Conservation (phyloP, 1,140 invertebrate species). For the Listronotus bonariensis region DNA sequence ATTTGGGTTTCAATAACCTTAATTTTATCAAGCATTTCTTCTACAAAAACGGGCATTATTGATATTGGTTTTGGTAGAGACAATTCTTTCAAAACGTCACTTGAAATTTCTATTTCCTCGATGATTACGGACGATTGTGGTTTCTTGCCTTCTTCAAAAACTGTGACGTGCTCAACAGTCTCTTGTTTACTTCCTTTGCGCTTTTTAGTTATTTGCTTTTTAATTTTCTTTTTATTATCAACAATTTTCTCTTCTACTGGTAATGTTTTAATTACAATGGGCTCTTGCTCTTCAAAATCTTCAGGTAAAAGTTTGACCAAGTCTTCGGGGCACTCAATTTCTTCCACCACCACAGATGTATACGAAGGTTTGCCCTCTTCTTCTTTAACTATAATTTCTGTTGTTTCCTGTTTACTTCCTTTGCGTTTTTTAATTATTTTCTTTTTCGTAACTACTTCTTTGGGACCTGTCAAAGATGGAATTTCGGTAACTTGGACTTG, state of each 20-base stretch:
- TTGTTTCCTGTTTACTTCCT: conserved; percentile 49
- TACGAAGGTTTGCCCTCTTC: conserved; percentile 50
- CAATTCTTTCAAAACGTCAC: conserved; percentile 26
- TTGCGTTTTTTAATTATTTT: conserved; percentile 49
- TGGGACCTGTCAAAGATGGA: conserved; percentile 41
- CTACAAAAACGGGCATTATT: conserved; percentile 42
- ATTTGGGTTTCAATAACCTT: conserved; percentile 52
- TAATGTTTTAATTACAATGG: conserved; percentile 23
- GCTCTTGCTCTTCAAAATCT: conserved; percentile 4
- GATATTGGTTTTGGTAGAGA: conserved; percentile 10
- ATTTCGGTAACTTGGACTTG: conserved; percentile 48
- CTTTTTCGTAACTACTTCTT: conserved; percentile 49
- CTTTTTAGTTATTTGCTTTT: conserved; percentile 49
- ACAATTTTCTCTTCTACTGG: conserved; percentile 50
- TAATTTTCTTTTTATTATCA: conserved; percentile 42
- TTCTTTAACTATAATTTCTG: conserved; percentile 50
- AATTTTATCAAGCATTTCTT: conserved; percentile 46
- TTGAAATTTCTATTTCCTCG: conserved; percentile 56
- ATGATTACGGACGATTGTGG: conserved; percentile 55
- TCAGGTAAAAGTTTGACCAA: conserved; percentile 13
- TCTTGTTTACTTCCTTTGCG: conserved; percentile 54
- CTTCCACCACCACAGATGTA: conserved; percentile 54
- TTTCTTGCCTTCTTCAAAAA: conserved; percentile 57
- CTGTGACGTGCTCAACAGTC: conserved; percentile 57
- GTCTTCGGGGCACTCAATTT: conserved; percentile 44